Evolutionary conservation across 2,113 vertebrate genomes (phyloP).

Genomic region (Cebidichthys violaceus): DNA sequence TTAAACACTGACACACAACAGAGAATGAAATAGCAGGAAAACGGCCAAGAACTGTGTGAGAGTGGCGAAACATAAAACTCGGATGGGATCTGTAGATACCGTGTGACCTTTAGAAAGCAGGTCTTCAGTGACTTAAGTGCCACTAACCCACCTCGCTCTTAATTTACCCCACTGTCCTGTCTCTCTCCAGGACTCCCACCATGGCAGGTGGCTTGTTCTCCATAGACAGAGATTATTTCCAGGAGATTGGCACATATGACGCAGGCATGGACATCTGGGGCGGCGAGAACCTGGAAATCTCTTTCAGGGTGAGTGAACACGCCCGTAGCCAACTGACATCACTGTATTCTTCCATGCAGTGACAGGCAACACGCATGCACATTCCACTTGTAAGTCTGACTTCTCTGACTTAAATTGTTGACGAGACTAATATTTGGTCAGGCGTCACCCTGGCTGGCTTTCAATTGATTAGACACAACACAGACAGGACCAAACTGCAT

Average conservation of each 20-base stretch:
- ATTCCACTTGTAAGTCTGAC: constrained; percentile 31
- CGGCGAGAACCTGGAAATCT: constrained; percentile 99
- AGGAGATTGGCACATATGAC: constrained; percentile 98
- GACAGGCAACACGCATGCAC: constrained; percentile 14
- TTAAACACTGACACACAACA: constrained; percentile 47
- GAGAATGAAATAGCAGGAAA: constrained; percentile 42
- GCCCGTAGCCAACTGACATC: constrained; percentile 36
- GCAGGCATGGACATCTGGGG: constrained; percentile 99
- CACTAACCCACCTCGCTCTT: constrained; percentile 11
- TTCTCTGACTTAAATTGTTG: constrained; percentile 44
- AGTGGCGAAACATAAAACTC: constrained; percentile 47
- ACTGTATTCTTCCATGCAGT: constrained; percentile 48
- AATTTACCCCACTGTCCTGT: constrained; percentile 15
- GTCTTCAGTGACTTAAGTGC: constrained; percentile 26
- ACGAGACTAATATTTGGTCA: constrained; percentile 38
- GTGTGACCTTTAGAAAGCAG: constrained; percentile 57
- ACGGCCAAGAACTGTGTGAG: constrained; percentile 2
- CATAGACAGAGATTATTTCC: constrained; percentile 99
- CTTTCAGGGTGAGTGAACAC: constrained; percentile 90
- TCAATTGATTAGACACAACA: constrained; percentile 44
- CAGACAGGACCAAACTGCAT: constrained; percentile 16
- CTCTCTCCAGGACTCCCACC: constrained; percentile 91
- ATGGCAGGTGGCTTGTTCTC: constrained; percentile 99
- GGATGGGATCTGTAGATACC: constrained; percentile 42
- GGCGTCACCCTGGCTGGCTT: constrained; percentile 29